Percentiles rank a stretch among this genome's conserved stretches.
Conservation (phyloP, 2,888 invertebrate genomes). For the Acleris sparsana region DNA sequence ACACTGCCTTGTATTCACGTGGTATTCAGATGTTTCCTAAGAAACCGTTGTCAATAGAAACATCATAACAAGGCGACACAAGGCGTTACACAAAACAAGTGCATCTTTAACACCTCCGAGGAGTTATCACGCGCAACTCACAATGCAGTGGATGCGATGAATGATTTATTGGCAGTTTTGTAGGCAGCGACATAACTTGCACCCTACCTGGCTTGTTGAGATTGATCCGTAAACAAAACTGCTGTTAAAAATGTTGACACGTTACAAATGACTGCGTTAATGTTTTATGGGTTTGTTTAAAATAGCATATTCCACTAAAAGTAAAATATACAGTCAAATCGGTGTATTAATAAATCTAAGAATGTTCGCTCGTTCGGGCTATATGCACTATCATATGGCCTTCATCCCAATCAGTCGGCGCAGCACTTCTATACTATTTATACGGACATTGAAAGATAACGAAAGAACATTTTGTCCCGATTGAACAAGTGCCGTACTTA, state of each 20-base stretch:
- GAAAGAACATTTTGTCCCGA: no score
- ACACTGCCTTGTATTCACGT: neutral
- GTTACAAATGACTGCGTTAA: no score
- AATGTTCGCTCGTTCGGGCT: no score
- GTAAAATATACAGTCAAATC: no score
- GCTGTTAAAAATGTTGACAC: neutral
- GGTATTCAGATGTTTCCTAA: constrained; percentile 2
- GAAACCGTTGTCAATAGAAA: constrained; percentile 3
- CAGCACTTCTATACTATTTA: no score
- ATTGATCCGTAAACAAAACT: neutral
- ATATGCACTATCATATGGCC: no score
- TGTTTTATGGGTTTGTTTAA: no score
- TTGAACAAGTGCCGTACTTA: no score
- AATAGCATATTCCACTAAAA: no score
- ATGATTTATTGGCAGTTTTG: constrained; percentile 21
- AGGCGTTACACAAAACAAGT: constrained; percentile 8
- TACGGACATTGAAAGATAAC: no score
- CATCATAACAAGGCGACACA: constrained; percentile 6
- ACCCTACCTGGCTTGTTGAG: neutral
- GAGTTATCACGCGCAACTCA: constrained; percentile 21
- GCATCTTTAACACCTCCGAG: constrained; percentile 9
- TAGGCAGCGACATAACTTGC: constrained; percentile 1
- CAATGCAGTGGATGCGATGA: constrained; percentile 8
- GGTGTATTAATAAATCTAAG: no score
- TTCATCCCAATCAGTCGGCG: no score